Evolutionary conservation across 2,888 invertebrate genomes (phyloP), one percentile per base, ranked within the genome.

Genomic region (Hofmannophila pseudospretella): DNA sequence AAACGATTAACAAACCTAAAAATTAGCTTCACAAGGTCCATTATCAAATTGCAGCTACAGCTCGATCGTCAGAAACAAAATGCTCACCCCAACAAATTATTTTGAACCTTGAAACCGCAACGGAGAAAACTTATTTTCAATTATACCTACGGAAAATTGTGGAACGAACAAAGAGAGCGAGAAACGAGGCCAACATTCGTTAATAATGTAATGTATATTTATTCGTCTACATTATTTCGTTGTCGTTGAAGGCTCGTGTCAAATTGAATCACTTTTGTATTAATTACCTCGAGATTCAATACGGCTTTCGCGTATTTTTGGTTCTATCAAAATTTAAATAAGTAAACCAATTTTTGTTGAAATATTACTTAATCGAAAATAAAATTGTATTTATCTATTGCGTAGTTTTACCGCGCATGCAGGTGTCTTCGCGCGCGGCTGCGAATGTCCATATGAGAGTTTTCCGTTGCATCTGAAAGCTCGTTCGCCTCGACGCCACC

Each of bases 191-290:
- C 84, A 85, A 80, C 84, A 82, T 85, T 85, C 79, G 85, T 84
- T 86, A 85, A 86, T 85, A 84, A 84, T 82, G 82, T 84, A 85
- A 84, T 82, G 79, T 82, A 80, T 84, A 82, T 85, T 82, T 82
- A 82, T 82, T 84, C 76, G 68, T 78, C 69, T 77, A 79, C 76
- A 74, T 82, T 82, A 82, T 74, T 82, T 70, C 58, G 65, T 58
- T 58, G 64, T 67, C 58, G 61, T 70, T 68, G 70, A 71, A 67
- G 70, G 69, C 60, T 65, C 67, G 66, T 64, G 67, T 67, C 61
- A 70, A 74, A 70, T 73, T 62, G 60, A 51, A 59, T 65, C 49
- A 60, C 58, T 63, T 71, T 75, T 61, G 65, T 67, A 32, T 32
- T 32, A 32, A 32, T 32, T 32, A 32, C 32, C 22, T 22, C 22